Conservation (phyloP, 2,113 vertebrate species). For the Scatophagus argus region DNA sequence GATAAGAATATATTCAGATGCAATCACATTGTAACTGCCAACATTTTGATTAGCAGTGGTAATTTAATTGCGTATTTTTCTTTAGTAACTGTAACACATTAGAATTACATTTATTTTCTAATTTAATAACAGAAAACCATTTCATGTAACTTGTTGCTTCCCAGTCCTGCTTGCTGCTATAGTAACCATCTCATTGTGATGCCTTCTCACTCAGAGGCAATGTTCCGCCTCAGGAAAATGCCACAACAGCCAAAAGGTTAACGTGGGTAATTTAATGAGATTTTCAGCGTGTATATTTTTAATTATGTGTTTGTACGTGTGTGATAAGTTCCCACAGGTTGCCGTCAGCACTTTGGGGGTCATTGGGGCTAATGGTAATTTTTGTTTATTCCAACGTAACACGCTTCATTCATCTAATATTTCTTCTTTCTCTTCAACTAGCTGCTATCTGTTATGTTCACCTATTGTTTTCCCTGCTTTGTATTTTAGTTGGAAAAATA, state of each 20-base stretch:
- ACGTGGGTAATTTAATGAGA: constrained; percentile 23
- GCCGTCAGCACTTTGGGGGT: neutral
- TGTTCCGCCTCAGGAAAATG: constrained; percentile 7
- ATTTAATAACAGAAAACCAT: no score
- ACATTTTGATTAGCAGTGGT: no score
- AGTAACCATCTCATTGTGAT: constrained; percentile 7
- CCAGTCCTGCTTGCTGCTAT: constrained; percentile 7
- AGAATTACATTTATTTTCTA: no score
- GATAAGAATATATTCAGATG: no score
- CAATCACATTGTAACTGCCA: no score
- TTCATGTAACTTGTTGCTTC: no score
- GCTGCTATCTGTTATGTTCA: neutral
- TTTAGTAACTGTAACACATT: no score
- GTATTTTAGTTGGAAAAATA: constrained; percentile 8
- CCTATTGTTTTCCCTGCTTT: neutral
- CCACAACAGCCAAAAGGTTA: constrained; percentile 39
- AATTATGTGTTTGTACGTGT: constrained; percentile 12
- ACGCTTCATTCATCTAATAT: neutral
- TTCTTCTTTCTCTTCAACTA: neutral
- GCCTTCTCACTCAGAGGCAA: constrained; percentile 3
- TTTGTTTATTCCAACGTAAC: constrained; percentile 5
- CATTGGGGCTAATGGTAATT: neutral
- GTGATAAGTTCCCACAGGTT: constrained; percentile 19
- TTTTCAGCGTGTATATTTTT: constrained; percentile 16
- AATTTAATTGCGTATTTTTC: no score